These are phyloP conservation scores for Smithornis capensis DNA, from an alignment of 2,113 vertebrate species.

Conservation along the genomic window DNA sequence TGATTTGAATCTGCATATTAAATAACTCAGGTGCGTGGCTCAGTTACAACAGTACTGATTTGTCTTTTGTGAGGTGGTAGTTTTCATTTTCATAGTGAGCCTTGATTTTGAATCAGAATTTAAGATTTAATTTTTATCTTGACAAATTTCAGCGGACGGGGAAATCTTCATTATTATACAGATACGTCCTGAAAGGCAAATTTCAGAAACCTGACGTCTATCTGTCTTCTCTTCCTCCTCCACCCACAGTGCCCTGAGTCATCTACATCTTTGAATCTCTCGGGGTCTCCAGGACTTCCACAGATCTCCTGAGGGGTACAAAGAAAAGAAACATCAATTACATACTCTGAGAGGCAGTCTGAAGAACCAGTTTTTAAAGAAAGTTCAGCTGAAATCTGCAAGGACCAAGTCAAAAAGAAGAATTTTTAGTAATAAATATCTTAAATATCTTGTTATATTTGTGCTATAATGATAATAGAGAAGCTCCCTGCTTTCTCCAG, in stretches of 20 bases:
- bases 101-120: background rate
- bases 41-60: background rate
- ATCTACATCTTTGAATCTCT: background rate
- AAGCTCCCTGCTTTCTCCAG: background rate
- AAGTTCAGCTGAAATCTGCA: background rate
- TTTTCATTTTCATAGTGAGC: background rate
- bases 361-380: background rate
- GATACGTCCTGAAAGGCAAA: background rate
- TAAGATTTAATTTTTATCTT: background rate
- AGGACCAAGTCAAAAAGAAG: background rate
- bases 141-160: background rate
- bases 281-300: accelerated
- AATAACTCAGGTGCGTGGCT: background rate
- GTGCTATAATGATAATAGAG: background rate
- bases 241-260: background rate
- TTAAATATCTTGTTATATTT: background rate
- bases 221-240: background rate
- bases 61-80: background rate
- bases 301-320: background rate
- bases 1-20: background rate
- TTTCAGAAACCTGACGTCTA: background rate
- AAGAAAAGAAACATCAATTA: background rate
- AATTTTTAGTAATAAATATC: background rate
- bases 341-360: background rate
- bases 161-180: background rate